A percentile compares a stretch with the other conserved stretches of the same genome.
Conservation (phyloP, 2,888 invertebrate species). For the Hypena proboscidalis region DNA sequence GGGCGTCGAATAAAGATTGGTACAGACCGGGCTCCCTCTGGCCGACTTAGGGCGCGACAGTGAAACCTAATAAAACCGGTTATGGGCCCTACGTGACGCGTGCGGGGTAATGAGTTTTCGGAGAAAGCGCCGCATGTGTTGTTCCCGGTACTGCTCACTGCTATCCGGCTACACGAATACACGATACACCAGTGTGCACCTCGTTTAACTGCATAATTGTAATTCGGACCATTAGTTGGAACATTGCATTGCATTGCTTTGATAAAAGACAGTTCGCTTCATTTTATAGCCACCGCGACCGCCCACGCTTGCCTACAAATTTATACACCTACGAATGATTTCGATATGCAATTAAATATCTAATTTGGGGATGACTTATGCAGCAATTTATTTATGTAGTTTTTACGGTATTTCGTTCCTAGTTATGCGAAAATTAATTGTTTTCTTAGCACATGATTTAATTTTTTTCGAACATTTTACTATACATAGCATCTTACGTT, state of each 20-base stretch:
- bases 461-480: no score
- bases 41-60: conserved; percentile 62
- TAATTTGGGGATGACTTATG: conserved; percentile 32
- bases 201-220: conserved; percentile 32
- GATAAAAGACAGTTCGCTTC: conserved; percentile 20
- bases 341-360: conserved; percentile 29
- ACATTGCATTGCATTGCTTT: conserved; percentile 21
- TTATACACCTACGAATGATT: conserved; percentile 23
- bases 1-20: conserved; percentile 55
- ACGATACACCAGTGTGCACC: conserved; percentile 26
- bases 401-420: not conserved
- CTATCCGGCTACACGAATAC: conserved; percentile 16
- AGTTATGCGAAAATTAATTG: conserved; percentile 8
- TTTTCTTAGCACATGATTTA: no score
- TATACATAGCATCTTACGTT: no score
- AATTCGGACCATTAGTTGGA: conserved; percentile 31
- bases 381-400: conserved; percentile 20
- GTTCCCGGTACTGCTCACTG: conserved; percentile 49
- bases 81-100: conserved; percentile 80
- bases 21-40: conserved; percentile 47
- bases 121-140: conserved; percentile 70
- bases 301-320: conserved; percentile 15
- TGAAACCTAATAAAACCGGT: conserved; percentile 83
- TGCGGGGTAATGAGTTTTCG: conserved; percentile 81
- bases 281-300: conserved; percentile 19